Conservation (phyloP, 2,888 invertebrate genomes). For the Drosophila sordidula region DNA sequence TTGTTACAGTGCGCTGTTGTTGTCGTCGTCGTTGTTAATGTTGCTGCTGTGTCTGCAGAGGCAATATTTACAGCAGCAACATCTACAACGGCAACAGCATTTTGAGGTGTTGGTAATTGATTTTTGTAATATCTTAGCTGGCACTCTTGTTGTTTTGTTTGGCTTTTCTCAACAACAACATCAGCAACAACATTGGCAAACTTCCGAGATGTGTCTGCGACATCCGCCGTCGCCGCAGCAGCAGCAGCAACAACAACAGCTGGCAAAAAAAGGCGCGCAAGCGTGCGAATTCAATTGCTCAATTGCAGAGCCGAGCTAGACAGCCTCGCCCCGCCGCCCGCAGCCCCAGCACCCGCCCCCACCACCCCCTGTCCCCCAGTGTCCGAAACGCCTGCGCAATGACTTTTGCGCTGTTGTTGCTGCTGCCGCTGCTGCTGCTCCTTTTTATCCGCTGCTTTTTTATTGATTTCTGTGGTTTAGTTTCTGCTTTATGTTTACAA, state of each 20-base stretch:
- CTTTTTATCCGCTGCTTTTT: constrained; percentile 67
- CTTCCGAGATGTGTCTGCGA: constrained; percentile 79
- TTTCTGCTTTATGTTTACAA: constrained; percentile 51
- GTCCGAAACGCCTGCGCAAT: constrained; percentile 72
- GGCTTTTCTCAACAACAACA: constrained; percentile 56
- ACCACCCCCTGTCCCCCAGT: constrained; percentile 10
- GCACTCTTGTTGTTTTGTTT: constrained; percentile 68
- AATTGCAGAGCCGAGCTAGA: constrained; percentile 62
- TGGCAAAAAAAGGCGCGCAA: constrained; percentile 74
- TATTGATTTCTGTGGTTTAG: constrained; percentile 78
- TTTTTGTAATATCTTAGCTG: constrained; percentile 77
- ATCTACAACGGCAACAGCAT: constrained; percentile 63
- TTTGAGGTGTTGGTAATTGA: constrained; percentile 81
- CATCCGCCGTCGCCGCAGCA: constrained; percentile 62
- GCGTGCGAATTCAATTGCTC: constrained; percentile 81
- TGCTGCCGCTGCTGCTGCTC: constrained; percentile 59
- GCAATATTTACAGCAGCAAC: constrained; percentile 58
- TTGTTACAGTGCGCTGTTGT: constrained; percentile 39
- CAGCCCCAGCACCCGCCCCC: neutral
- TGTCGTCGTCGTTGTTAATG: constrained; percentile 51
- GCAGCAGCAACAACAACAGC: constrained; percentile 37
- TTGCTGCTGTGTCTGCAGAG: constrained; percentile 51
- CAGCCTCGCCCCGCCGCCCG: constrained; percentile 6
- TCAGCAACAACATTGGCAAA: constrained; percentile 47
- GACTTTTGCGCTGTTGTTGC: constrained; percentile 31